phyloP scores from a whole-genome alignment of 2,888 invertebrate species.

The Agrilus mali region DNA sequence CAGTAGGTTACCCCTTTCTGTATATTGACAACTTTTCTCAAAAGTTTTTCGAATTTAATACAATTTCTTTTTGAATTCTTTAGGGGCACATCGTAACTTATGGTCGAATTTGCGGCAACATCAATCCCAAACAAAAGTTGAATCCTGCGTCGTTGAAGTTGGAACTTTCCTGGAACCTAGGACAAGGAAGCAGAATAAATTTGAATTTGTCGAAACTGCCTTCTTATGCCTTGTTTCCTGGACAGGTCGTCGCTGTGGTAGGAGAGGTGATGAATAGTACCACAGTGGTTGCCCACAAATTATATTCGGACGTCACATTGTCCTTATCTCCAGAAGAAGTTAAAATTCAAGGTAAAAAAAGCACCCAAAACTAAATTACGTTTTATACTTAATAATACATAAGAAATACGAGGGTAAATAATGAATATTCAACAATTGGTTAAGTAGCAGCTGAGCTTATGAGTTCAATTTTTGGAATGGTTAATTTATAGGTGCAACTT shows the following conservation, averaged over 20 bases:
- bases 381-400: too few species aligned
- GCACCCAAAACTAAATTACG: too few species aligned
- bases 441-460: too few species aligned
- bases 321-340: constrained; percentile 32
- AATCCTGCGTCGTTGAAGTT: constrained; percentile 57
- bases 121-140: constrained; percentile 54
- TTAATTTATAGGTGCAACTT: too few species aligned
- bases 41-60: not conserved
- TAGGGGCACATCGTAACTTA: constrained; percentile 29
- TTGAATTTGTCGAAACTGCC: constrained; percentile 40
- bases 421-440: too few species aligned
- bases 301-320: constrained; percentile 45
- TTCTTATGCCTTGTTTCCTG: constrained; percentile 62
- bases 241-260: constrained; percentile 63
- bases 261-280: constrained; percentile 62
- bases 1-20: constrained; percentile 6
- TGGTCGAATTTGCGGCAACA: constrained; percentile 70
- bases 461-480: too few species aligned
- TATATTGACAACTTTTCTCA: too few species aligned
- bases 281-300: constrained; percentile 50
- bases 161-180: constrained; percentile 49
- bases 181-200: constrained; percentile 27
- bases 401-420: too few species aligned
- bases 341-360: constrained; percentile 28
- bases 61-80: constrained; percentile 20